These are phyloP conservation scores for Nannospalax galili DNA, from an alignment of 2,113 vertebrate species.

Conservation along the genomic window DNA sequence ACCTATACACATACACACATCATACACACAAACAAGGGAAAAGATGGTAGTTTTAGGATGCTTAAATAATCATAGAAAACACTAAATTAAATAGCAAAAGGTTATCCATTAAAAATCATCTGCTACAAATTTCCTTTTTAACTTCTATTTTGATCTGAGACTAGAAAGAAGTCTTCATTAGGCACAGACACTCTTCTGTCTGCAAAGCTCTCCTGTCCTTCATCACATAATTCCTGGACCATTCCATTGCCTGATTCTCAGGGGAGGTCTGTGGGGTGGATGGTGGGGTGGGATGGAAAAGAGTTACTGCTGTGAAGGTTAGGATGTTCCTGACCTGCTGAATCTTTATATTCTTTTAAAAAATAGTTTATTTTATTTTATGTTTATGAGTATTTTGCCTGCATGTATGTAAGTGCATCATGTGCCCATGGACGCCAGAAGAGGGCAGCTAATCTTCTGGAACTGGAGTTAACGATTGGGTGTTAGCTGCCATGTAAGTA, in stretches of 20 bases:
- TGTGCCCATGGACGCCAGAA: too few relatives aligned
- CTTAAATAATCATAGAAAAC: background rate
- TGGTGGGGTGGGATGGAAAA: fast-evolving
- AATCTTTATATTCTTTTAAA: too few relatives aligned
- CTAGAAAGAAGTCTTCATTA: background rate
- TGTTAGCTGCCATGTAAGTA: too few relatives aligned
- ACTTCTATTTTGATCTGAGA: background rate
- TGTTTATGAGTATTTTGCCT: too few relatives aligned
- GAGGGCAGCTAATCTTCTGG: too few relatives aligned
- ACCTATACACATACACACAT: background rate
- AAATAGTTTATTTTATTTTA: too few relatives aligned
- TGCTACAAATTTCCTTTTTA: background rate
- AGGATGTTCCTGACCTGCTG: background rate
- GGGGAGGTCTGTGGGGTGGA: background rate
- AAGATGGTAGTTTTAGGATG: background rate
- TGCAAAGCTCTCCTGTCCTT: too few relatives aligned
- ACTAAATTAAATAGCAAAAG: background rate
- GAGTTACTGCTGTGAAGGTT: background rate
- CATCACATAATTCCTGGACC: background rate
- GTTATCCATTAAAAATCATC: background rate
- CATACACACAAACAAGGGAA: background rate
- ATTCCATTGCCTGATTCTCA: fast-evolving
- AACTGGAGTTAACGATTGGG: too few relatives aligned
- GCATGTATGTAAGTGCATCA: too few relatives aligned
- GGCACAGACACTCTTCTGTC: background rate